These are phyloP conservation scores for Luperina testacea DNA, from an alignment of 2,888 invertebrate species.

Conservation along the genomic window DNA sequence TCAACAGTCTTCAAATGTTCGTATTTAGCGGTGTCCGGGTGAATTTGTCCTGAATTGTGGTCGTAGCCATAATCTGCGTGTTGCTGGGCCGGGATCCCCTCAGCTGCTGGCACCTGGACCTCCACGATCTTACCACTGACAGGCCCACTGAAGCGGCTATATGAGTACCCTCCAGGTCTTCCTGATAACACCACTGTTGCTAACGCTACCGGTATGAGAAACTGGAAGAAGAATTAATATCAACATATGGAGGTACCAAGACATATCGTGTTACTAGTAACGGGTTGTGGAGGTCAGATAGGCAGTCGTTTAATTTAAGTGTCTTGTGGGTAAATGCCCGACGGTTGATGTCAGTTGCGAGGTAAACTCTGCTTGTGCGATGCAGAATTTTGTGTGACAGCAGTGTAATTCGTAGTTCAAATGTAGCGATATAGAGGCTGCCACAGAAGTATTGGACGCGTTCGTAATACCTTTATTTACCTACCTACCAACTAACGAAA, in stretches of 20 bases:
- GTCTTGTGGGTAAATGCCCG: background rate
- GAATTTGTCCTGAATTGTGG: constrained; percentile 84
- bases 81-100: constrained; percentile 83
- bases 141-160: constrained; percentile 93
- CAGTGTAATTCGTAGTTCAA: too few species aligned
- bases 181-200: constrained; percentile 74
- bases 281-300: background rate
- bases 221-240: constrained; percentile 67
- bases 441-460: too few species aligned
- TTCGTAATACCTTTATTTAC: too few species aligned
- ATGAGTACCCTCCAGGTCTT: constrained; percentile 91
- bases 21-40: constrained; percentile 87
- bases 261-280: background rate
- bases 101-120: constrained; percentile 88
- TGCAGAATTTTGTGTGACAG: too few species aligned
- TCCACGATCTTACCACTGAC: constrained; percentile 92
- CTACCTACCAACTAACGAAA: background rate
- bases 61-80: constrained; percentile 89
- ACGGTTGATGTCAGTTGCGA: too few species aligned
- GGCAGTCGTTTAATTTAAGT: background rate
- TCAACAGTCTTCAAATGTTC: constrained; percentile 91
- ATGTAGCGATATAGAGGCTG: too few species aligned
- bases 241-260: background rate
- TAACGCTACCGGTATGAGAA: constrained; percentile 74
- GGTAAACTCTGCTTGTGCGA: too few species aligned